Base-by-base conservation (phyloP, 2,888 invertebrate species). In the Spodoptera picta region DNA sequence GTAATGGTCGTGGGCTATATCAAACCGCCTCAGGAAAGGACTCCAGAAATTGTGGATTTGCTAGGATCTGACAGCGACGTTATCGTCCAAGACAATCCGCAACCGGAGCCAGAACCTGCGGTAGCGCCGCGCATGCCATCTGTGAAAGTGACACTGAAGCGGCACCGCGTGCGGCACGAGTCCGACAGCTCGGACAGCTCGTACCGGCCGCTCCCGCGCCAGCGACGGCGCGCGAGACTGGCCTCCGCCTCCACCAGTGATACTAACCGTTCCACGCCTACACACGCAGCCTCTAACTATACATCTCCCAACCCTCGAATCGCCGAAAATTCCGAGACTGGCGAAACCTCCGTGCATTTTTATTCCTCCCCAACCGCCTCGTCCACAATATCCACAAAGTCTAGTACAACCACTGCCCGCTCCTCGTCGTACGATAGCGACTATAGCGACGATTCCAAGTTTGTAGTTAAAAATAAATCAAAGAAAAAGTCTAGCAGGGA, bases 1-100 rank as follows among this genome's bases (percentile, higher is more conserved):
- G 96, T 96, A 31, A 94, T 95, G 84, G 94, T 97, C 56, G 95
- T 97, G 10, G 96, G 95, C 2, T 96, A 95, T 80, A 95, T 96
- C 41, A 96, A 96, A 83, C 96, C 96, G 44, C 96, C 96, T 65
- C 95, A 95, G 71, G 96, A 96, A 74, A 92, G 96, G 62, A 96
- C 96, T 46, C 97, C 97, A 0, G 96, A 96, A 83, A 93, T 96
- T 1, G 95, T 96, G 19, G 95, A 96, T 73, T 83, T 96, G 62
- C 85, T 95, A 11, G 95, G 95, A n/a, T 95, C 95, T 3, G 95
- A 95, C 78, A 95, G 95, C 72, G 95, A 92, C 75, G 92, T 93
- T 10, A 88, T 92, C 24, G 83, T 95, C 36, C 91, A 92, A 48
- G 94, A 93, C 10, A 62, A 63, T 12, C 67, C 74, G 11, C 82